A percentile compares a stretch with the other conserved stretches of the same genome.
These are phyloP conservation scores for Dinocampus coccinellae DNA, from an alignment of 2,888 invertebrate genomes.

Conservation along the genomic window DNA sequence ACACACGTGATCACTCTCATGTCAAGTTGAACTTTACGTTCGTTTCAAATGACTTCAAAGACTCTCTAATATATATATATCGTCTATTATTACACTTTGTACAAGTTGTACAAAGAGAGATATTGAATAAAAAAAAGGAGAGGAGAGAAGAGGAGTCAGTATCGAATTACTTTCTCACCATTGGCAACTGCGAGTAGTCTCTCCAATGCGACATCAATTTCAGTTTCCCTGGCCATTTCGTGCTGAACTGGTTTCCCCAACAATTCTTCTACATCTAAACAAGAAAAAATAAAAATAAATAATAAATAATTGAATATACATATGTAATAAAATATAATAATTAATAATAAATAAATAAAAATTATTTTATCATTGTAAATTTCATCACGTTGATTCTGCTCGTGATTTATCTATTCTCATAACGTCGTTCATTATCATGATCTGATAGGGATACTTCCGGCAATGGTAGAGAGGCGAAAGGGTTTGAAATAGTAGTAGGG, in stretches of 20 bases:
- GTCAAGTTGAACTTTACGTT: not conserved
- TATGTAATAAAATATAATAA: not conserved
- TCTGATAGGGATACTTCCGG: not conserved
- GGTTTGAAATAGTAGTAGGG: not conserved
- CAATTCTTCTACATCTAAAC: slow-evolving; percentile 81
- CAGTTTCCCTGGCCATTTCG: slow-evolving; percentile 80
- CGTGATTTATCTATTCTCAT: not conserved
- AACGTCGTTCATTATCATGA: not conserved
- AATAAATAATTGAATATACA: not conserved
- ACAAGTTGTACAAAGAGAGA: not conserved
- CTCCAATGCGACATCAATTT: slow-evolving; percentile 81
- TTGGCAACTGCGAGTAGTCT: slow-evolving; percentile 79
- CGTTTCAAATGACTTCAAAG: not conserved
- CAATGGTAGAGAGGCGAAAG: not conserved
- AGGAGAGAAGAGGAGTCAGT: not conserved
- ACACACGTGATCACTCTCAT: not conserved
- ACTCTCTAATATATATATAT: too few relatives aligned
- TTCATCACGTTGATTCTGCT: not conserved
- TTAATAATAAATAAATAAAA: not conserved
- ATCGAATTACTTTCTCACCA: slow-evolving; percentile 70
- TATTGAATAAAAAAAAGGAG: not conserved
- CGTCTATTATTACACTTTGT: too few relatives aligned
- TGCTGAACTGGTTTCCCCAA: slow-evolving; percentile 84
- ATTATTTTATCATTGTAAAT: slow-evolving; percentile 5
- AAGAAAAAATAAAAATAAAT: slow-evolving; percentile 4